Evolutionary conservation across 2,113 vertebrate genomes (phyloP).

Genomic region (Tragelaphus scriptus): DNA sequence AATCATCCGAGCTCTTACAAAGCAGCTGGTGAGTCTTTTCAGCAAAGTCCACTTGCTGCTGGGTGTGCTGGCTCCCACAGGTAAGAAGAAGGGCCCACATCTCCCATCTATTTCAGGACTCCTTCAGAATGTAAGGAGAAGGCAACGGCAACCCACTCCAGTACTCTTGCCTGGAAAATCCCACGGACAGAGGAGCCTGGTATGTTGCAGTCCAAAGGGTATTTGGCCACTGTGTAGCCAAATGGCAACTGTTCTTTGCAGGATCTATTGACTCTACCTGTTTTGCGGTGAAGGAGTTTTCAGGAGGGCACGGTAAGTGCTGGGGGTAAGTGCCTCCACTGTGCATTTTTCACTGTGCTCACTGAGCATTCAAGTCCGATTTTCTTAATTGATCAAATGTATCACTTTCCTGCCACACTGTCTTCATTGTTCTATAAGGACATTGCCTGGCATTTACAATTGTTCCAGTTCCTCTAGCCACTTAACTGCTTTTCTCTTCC

Average conservation of each 20-base stretch:
- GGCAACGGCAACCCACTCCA: too few species aligned
- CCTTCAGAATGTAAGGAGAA: background rate
- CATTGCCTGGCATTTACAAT: background rate
- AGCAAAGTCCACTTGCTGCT: background rate
- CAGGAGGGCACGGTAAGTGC: background rate
- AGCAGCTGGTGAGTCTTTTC: constrained; percentile 3
- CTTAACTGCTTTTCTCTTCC: background rate
- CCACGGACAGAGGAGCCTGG: too few species aligned
- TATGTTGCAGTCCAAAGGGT: background rate
- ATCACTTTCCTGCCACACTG: background rate
- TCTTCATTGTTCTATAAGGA: background rate
- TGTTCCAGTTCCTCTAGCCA: background rate
- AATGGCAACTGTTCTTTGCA: background rate
- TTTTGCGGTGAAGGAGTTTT: background rate
- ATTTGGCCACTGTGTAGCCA: background rate
- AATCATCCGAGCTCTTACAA: background rate
- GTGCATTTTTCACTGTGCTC: background rate
- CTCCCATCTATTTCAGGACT: background rate
- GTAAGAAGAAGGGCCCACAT: background rate
- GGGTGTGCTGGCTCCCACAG: background rate
- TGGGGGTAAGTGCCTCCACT: background rate
- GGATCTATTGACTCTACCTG: background rate
- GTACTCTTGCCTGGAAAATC: too few species aligned
- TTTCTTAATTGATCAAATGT: background rate
- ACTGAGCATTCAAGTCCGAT: background rate